These are phyloP conservation scores for Cephus pulcher DNA, from an alignment of 2,888 invertebrate species.

Conservation along the genomic window DNA sequence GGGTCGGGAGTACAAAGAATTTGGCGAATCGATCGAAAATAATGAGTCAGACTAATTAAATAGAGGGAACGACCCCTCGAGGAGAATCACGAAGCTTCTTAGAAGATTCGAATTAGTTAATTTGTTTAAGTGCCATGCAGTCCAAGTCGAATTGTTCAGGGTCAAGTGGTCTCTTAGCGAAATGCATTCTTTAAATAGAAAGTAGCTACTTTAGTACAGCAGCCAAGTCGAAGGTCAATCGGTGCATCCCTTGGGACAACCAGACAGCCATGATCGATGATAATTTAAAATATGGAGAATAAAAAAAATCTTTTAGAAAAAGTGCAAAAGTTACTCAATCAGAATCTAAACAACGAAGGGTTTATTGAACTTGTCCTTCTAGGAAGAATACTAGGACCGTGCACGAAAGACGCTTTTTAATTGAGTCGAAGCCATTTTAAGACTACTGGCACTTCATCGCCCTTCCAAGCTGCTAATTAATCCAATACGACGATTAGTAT, in stretches of 20 bases:
- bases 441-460: neutral
- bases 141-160: neutral
- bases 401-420: neutral
- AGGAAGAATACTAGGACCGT: neutral
- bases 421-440: neutral
- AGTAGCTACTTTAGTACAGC: neutral
- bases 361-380: neutral
- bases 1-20: neutral
- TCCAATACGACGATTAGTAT: constrained; percentile 5
- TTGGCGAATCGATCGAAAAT: neutral
- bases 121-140: neutral
- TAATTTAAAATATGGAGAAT: neutral
- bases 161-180: neutral
- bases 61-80: neutral
- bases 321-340: neutral
- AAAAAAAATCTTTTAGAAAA: neutral
- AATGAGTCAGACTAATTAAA: neutral
- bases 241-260: neutral
- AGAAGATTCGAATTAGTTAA: neutral
- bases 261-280: neutral
- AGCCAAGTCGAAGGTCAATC: neutral
- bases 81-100: neutral
- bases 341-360: neutral
- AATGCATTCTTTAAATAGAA: neutral
- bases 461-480: neutral